Evolutionary conservation across 2,113 vertebrate genomes (phyloP).

Genomic region (Mus musculus): GRCm39 chr7:28377001-28377500

Average conservation of each 20-base stretch:
- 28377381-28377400: neutral
- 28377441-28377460: neutral
- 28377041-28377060: neutral
- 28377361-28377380: neutral
- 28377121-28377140: neutral
- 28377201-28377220: neutral
- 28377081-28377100: neutral
- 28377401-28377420: neutral
- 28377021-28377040: no score
- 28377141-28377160: neutral
- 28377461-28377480: no score
- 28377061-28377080: neutral
- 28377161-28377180: neutral
- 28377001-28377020: neutral
- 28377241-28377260: neutral
- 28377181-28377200: neutral
- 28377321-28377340: neutral
- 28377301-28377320: rapidly evolving
- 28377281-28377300: neutral
- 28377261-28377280: neutral
- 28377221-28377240: neutral
- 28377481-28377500: no score
- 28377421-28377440: neutral
- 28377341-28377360: neutral
- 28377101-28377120: neutral